phyloP scores from a whole-genome alignment of 1,140 invertebrate species.

The Drosophila malerkotliana region DNA sequence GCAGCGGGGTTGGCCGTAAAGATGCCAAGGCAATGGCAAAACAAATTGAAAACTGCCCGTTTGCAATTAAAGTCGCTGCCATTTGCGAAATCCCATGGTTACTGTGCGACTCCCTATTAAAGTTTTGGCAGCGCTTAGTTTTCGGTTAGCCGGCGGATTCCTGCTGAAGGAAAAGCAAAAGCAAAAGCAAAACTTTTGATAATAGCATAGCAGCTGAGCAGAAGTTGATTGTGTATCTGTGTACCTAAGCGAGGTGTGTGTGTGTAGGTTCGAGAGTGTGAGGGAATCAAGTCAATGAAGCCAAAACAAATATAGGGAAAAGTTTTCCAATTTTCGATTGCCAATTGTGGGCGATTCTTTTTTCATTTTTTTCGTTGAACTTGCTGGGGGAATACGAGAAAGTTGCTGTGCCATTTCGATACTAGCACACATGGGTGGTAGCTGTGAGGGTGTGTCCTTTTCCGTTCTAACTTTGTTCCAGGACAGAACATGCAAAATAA shows the following conservation, averaged over 20 bases:
- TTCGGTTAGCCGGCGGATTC: slow-evolving; percentile 48
- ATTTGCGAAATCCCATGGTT: slow-evolving; percentile 40
- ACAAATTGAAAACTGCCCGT: slow-evolving; percentile 65
- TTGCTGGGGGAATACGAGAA: slow-evolving; percentile 72
- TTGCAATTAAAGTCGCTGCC: slow-evolving; percentile 72
- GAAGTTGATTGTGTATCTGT: slow-evolving; percentile 42
- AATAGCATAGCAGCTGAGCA: slow-evolving; percentile 62
- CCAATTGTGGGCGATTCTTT: slow-evolving; percentile 74
- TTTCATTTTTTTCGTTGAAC: slow-evolving; percentile 53
- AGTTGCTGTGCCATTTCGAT: slow-evolving; percentile 70
- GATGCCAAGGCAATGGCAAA: slow-evolving; percentile 7
- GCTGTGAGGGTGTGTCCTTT: slow-evolving; percentile 1
- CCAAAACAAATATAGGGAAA: slow-evolving; percentile 82
- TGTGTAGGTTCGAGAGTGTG: slow-evolving; percentile 5
- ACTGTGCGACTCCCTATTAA: slow-evolving; percentile 15
- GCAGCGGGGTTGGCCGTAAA: neutral
- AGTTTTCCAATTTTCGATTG: slow-evolving; percentile 82
- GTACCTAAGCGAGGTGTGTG: slow-evolving; percentile 26
- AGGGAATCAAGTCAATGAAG: slow-evolving; percentile 74
- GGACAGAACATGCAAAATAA: slow-evolving; percentile 35
- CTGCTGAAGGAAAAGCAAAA: slow-evolving; percentile 29
- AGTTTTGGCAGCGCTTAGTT: slow-evolving; percentile 56
- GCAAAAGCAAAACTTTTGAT: slow-evolving; percentile 62
- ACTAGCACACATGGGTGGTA: slow-evolving; percentile 5
- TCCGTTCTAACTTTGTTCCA: neutral